Evolutionary conservation across 1,140 invertebrate species (phyloP), one percentile per base, ranked within the genome.

Genomic region (Drosophila mojavensis): DNA sequence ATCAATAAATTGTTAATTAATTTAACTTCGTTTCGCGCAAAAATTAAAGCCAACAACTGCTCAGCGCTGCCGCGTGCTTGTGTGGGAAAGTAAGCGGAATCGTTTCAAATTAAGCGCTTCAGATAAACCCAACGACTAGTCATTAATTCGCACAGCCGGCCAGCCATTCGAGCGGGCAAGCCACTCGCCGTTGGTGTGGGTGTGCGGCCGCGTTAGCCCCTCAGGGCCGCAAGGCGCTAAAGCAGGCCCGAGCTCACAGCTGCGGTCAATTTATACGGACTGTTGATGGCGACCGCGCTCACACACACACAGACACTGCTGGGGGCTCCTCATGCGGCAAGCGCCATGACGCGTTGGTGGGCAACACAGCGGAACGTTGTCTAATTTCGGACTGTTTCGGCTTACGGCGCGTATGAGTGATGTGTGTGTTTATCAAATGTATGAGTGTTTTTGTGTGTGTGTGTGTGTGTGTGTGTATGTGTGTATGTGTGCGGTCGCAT

Each of bases 1-100:
- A 67, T 82, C 75, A 53, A 76, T 82, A 73, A 85, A 72, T 64
- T 51, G 17, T 60, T 59, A 66, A 74, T 85, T 81, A 78, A 85
- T 72, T 79, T 79, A 75, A 88, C 65, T 79, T 67, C 55, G 61
- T 68, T 76, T 73, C 60, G 68, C 20, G 63, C 33, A 51, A 11
- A 50, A 74, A 61, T 69, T 81, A 72, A 83, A 79, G 66, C 66
- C 10, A 10, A 13, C 24, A 41, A 17, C 45, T 17, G 50, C 13
- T 47, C 43, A 6, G 15, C 43, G 15, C 5, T 4, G 4, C 20
- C n/a, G n/a, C 6, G 28, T 2, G 54, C 24, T 33, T 33, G 33
- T 33, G 13, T 28, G 36, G 15, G 26, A 33, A 56, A 53, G 43
- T 20, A 65, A 69, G 48, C 61, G 53, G 56, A 72, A 70, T 56